Evolutionary conservation across 2,888 invertebrate species (phyloP).

Genomic region (Tridacna crocea): DNA sequence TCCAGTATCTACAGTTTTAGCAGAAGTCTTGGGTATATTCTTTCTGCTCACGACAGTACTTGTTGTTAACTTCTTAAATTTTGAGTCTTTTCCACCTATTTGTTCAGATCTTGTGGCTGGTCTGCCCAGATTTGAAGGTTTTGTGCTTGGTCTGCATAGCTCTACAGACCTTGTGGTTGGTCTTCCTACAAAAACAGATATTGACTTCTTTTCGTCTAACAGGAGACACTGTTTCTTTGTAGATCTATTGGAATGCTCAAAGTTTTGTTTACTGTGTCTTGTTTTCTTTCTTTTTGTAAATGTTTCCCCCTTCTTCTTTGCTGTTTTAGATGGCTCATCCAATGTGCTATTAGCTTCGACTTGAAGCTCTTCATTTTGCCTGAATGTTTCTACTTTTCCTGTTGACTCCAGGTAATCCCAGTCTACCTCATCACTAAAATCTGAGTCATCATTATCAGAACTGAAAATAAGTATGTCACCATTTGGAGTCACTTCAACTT

Average conservation of each 20-base stretch:
- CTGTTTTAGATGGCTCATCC: not conserved
- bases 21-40: too few species aligned
- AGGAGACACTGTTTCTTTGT: too few species aligned
- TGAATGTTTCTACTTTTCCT: constrained; percentile 1
- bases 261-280: not conserved
- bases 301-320: not conserved
- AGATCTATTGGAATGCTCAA: too few species aligned
- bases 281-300: not conserved
- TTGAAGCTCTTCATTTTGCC: not conserved
- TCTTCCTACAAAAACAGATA: too few species aligned
- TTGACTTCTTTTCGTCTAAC: too few species aligned
- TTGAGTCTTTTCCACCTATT: too few species aligned
- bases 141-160: too few species aligned
- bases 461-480: constrained; percentile 6
- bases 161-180: too few species aligned
- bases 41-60: too few species aligned
- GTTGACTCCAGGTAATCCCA: constrained; percentile 13
- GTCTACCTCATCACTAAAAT: constrained; percentile 19
- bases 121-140: too few species aligned
- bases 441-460: not conserved
- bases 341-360: not conserved
- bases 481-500: constrained; percentile 5
- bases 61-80: too few species aligned
- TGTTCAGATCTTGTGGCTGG: too few species aligned
- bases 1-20: not conserved